These are phyloP conservation scores for Sarcophaga caerulescens DNA, from an alignment of 2,888 invertebrate genomes.

Conservation along the genomic window DNA sequence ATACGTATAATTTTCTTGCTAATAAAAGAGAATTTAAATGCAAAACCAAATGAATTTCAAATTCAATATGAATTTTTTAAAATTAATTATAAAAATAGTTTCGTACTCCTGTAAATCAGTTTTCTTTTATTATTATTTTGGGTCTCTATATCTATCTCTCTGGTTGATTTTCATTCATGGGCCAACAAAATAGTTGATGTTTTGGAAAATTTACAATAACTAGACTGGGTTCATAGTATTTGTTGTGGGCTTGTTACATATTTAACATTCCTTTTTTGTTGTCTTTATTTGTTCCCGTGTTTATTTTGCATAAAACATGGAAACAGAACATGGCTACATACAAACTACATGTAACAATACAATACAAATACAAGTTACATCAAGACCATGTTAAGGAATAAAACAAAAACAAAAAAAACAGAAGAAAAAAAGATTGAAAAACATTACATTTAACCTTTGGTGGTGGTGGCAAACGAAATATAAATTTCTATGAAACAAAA, in stretches of 20 bases:
- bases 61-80: no score
- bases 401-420: slow-evolving; percentile 26
- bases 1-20: no score
- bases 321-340: background rate
- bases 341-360: slow-evolving; percentile 19
- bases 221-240: slow-evolving; percentile 35
- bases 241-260: slow-evolving; percentile 58
- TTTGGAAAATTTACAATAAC: slow-evolving; percentile 28
- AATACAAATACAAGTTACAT: slow-evolving; percentile 53
- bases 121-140: background rate
- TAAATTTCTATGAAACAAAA: slow-evolving; percentile 45
- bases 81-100: no score
- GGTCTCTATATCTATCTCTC: background rate
- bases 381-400: slow-evolving; percentile 50
- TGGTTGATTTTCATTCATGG: background rate
- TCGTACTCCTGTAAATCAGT: background rate
- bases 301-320: slow-evolving; percentile 40
- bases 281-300: slow-evolving; percentile 31
- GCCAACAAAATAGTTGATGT: slow-evolving; percentile 41
- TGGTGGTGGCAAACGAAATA: slow-evolving; percentile 45
- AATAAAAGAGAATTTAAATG: no score
- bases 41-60: no score
- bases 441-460: slow-evolving; percentile 67
- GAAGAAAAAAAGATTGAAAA: slow-evolving; percentile 33
- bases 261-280: slow-evolving; percentile 27